Evolutionary conservation across 2,888 invertebrate genomes (phyloP).

Genomic region (Hypomecis punctinalis): DNA sequence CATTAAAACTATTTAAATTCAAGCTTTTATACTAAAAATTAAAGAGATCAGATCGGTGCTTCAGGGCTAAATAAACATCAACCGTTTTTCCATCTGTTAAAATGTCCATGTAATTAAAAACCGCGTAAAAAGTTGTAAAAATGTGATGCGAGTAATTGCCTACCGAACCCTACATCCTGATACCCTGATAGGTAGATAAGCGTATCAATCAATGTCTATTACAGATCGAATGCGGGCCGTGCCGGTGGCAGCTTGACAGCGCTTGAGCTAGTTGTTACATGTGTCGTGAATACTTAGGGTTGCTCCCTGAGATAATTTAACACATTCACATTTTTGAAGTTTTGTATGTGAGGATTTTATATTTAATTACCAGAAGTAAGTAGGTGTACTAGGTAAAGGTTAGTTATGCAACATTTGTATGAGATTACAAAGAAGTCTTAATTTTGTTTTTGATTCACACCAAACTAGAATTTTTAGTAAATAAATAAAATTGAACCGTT

Average conservation of each 20-base stretch:
- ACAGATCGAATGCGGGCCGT: constrained; percentile 53
- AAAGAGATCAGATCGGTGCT: no score
- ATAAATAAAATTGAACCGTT: no score
- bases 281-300: constrained; percentile 10
- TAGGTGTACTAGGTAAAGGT: no score
- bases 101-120: no score
- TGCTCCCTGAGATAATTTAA: background rate
- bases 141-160: constrained; percentile 53
- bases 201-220: constrained; percentile 71
- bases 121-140: no score
- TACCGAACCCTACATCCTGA: constrained; percentile 32
- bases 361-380: no score
- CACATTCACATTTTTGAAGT: background rate
- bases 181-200: constrained; percentile 47
- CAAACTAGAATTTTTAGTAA: no score
- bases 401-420: no score
- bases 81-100: background rate
- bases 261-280: constrained; percentile 30
- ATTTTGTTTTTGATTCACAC: no score
- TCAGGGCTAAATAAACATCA: background rate
- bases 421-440: no score
- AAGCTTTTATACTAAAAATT: no score
- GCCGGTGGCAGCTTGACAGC: constrained; percentile 40
- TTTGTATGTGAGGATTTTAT: background rate
- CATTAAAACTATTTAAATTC: no score